phyloP scores from a whole-genome alignment of 64 coral and sea anemone genomes.

The Porites australiensis region DNA sequence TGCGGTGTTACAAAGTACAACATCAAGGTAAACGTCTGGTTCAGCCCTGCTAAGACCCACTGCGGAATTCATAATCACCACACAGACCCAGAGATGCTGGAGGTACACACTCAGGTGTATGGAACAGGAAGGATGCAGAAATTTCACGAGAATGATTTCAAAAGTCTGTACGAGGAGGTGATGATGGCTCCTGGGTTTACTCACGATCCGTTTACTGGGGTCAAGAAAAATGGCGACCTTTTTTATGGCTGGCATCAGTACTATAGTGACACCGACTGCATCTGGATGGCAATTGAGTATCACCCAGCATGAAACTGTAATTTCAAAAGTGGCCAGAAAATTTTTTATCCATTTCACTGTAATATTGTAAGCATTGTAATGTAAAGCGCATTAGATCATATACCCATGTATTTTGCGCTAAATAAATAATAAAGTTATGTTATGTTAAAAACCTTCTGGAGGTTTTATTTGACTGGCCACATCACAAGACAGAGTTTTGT shows the following conservation, averaged over 20 bases:
- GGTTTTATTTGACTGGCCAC: too few species aligned
- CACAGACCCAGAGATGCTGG: conserved; percentile 69
- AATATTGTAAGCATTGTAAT: too few species aligned
- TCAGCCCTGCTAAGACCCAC: conserved; percentile 66
- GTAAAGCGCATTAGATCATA: too few species aligned
- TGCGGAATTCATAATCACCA: conserved; percentile 75
- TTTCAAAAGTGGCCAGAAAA: too few species aligned
- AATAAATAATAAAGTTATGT: too few species aligned
- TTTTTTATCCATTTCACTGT: too few species aligned
- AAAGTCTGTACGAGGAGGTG: conserved; percentile 83
- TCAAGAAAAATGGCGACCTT: conserved; percentile 55
- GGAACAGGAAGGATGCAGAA: conserved; percentile 87
- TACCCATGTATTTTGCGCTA: too few species aligned
- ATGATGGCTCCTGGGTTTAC: conserved; percentile 82
- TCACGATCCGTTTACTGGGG: conserved; percentile 74
- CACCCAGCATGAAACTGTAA: conserved; percentile 14
- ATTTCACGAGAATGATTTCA: conserved; percentile 64
- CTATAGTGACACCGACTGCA: conserved; percentile 82
- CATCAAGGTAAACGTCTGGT: conserved; percentile 86
- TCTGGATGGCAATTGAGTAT: conserved; percentile 87
- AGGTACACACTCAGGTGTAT: conserved; percentile 77
- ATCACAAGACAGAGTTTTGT: too few species aligned
- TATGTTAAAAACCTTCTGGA: too few species aligned
- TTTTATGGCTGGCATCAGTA: conserved; percentile 86
- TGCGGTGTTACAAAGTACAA: conserved; percentile 33